Base-by-base conservation (phyloP, 1,140 invertebrate genomes). In the Muscidifurax raptorellus region DNA sequence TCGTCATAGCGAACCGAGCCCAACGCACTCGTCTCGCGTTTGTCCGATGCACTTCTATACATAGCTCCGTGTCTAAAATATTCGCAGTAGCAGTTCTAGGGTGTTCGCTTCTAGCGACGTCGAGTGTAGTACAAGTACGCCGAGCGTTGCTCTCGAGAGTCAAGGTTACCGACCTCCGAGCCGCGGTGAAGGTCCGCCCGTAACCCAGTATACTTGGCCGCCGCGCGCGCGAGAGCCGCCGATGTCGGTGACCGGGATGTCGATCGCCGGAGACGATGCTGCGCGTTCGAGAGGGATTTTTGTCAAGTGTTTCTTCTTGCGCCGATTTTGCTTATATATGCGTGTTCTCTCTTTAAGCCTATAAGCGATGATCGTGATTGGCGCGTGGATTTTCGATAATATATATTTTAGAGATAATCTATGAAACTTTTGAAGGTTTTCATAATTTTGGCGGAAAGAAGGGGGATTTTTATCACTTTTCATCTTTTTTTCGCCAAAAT, bases 191-290 rank as follows among this genome's bases (percentile, higher is more conserved):
- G 89, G 89, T 89, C 88, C 89, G 86, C 86, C 84, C 87, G 86
- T 90, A 90, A 90, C 87, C 86, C 89, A 89, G 87, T 90, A 88
- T 86, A 40, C 44, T 59, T 59, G 52, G 52, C 52, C 22, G 74
- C 32, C 85, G 85, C 85, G 80, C 85, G 85, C 85, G 80, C 86
- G 88, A 87, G 82, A 87, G 88, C 87, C 85, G 86, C 66, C 86
- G 87, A 89, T 89, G 89, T 89, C 90, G 90, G 86, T 89, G 89
- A 90, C 90, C 91, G 88, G 88, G 89, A 87, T 88, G 89, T 90
- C 90, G 90, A 89, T 88, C 30, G 67, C 22, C 30, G 32, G 10
- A n/a, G 18, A n/a, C 64, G 66, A 69, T 69, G 27, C 59, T 10
- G 12, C n/a, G 74, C 74, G n/a, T 1, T 52, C 40, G 10, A 40